Evolutionary conservation across 2,113 vertebrate species (phyloP).

Genomic region (Pollachius pollachius): DNA sequence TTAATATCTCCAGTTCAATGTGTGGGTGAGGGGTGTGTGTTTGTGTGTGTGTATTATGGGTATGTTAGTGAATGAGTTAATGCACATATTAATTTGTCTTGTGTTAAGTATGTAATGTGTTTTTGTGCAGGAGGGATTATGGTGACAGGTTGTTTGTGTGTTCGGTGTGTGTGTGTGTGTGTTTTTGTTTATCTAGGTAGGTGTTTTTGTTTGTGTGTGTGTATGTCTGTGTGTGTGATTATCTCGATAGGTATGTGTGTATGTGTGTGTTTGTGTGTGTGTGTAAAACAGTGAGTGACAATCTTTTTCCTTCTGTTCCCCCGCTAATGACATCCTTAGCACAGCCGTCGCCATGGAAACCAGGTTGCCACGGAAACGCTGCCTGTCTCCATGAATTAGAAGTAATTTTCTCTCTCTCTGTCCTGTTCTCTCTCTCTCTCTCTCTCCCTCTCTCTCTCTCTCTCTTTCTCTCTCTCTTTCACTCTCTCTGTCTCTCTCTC

Average conservation of each 20-base stretch:
- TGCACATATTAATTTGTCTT: too few relatives aligned
- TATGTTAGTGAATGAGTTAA: neutral
- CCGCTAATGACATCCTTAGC: slow-evolving; percentile 76
- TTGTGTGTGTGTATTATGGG: neutral
- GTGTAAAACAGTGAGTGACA: slow-evolving; percentile 45
- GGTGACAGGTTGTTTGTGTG: too few relatives aligned
- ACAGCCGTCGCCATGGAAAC: slow-evolving; percentile 75
- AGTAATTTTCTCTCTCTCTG: slow-evolving; percentile 54
- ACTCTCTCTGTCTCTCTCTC: too few relatives aligned
- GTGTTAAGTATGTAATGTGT: too few relatives aligned
- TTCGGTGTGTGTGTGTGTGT: neutral
- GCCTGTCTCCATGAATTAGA: slow-evolving; percentile 72
- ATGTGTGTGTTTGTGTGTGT: neutral
- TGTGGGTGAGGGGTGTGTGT: neutral
- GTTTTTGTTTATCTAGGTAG: too few relatives aligned
- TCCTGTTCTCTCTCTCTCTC: slow-evolving; percentile 27
- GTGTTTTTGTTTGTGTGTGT: too few relatives aligned
- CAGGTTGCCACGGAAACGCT: slow-evolving; percentile 75
- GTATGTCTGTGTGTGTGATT: neutral
- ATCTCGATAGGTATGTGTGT: neutral
- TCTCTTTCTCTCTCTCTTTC: too few relatives aligned
- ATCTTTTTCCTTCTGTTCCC: slow-evolving; percentile 50
- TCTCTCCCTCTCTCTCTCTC: too few relatives aligned
- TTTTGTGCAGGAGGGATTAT: too few relatives aligned
- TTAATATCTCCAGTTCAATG: too few relatives aligned